A percentile compares a stretch with the other conserved stretches of the same genome.
These are phyloP conservation scores for Zosterops pallidus DNA, from an alignment of 2,113 vertebrate species.

Conservation along the genomic window DNA sequence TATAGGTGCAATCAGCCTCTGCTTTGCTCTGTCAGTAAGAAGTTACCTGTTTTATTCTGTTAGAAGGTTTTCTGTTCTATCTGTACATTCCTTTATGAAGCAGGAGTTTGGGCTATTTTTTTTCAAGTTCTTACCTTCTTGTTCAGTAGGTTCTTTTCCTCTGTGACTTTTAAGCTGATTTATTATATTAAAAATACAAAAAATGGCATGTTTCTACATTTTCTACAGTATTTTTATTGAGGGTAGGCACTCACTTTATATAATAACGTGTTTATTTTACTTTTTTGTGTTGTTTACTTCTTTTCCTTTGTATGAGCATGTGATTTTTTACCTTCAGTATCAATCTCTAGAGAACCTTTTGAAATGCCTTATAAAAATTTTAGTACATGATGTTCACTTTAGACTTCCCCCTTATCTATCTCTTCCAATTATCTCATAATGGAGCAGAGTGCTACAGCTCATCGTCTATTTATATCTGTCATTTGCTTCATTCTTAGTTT, in stretches of 20 bases:
- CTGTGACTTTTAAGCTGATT: background rate
- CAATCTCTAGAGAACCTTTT: constrained; percentile 37
- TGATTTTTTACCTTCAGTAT: constrained; percentile 20
- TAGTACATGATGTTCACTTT: constrained; percentile 58
- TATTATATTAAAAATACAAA: background rate
- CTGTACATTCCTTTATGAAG: background rate
- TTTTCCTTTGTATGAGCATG: background rate
- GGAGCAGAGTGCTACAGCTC: constrained; percentile 44
- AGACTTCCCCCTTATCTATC: constrained; percentile 45
- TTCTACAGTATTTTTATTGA: background rate
- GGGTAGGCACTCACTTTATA: background rate
- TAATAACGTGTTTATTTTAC: background rate
- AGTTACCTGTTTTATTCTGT: background rate
- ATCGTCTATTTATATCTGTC: constrained; percentile 59
- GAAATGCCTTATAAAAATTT: constrained; percentile 34
- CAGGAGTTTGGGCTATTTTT: background rate
- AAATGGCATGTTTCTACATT: background rate
- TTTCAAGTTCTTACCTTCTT: background rate
- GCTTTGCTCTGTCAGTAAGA: background rate
- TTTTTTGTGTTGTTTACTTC: constrained; percentile 42
- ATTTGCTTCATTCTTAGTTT: constrained; percentile 46
- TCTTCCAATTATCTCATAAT: constrained; percentile 61
- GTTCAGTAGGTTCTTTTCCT: background rate
- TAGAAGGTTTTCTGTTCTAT: background rate
- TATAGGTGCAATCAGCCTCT: background rate